Evolutionary conservation across 2,113 vertebrate genomes (phyloP).

Genomic region (Helogale parvula): DNA sequence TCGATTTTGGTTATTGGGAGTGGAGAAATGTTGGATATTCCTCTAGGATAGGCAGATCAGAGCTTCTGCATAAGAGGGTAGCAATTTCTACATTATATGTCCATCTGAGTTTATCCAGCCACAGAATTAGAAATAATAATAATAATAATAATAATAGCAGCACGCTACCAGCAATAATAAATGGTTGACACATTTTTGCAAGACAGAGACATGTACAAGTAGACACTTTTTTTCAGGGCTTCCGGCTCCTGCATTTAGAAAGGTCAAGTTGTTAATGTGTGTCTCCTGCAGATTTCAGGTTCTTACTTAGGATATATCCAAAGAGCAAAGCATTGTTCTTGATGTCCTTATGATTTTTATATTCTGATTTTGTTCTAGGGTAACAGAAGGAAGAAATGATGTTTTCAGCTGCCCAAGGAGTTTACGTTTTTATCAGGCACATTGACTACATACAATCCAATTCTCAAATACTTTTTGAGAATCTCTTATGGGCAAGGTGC

Average conservation of each 20-base stretch:
- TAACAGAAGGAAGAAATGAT: background rate
- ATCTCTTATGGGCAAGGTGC: background rate
- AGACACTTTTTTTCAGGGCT: background rate
- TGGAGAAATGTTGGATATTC: background rate
- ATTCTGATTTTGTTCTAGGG: constrained; percentile 10
- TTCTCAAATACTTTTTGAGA: background rate
- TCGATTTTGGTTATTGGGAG: background rate
- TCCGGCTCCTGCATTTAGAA: background rate
- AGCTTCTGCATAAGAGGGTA: background rate
- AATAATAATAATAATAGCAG: background rate
- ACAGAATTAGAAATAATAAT: background rate
- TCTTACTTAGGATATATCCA: background rate
- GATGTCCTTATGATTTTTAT: background rate
- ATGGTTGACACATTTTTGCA: background rate
- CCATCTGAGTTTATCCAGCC: background rate
- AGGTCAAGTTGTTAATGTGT: background rate
- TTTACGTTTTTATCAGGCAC: background rate
- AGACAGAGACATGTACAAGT: background rate
- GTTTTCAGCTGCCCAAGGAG: background rate
- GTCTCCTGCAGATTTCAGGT: background rate
- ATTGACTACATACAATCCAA: background rate
- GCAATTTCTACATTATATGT: background rate
- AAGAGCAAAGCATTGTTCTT: background rate
- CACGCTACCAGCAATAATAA: background rate
- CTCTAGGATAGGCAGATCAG: background rate